A percentile compares a stretch with the other conserved stretches of the same genome.
These are phyloP conservation scores for Oreochromis aureus DNA, from an alignment of 2,113 vertebrate genomes.

Conservation along the genomic window DNA sequence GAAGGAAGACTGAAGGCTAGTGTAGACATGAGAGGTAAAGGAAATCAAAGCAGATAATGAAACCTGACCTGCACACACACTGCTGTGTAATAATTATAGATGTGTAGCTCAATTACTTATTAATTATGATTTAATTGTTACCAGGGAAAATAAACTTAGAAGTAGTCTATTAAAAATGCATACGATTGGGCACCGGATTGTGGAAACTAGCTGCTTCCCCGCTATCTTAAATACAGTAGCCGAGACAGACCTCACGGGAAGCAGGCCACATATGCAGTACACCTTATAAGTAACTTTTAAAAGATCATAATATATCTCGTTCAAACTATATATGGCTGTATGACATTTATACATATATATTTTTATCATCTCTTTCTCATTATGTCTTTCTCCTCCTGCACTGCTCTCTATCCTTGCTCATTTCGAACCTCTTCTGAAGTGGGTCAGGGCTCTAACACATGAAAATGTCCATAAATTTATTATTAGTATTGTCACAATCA, in stretches of 20 bases:
- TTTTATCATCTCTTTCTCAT: neutral
- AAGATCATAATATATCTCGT: neutral
- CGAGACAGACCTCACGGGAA: neutral
- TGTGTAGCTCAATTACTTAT: neutral
- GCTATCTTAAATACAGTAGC: neutral
- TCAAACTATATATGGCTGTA: neutral
- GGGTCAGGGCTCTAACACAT: neutral
- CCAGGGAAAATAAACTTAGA: neutral
- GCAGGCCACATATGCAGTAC: neutral
- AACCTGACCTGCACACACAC: neutral
- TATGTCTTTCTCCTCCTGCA: neutral
- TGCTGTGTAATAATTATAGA: neutral
- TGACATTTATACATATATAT: neutral
- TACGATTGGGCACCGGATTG: rapidly evolving
- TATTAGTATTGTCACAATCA: neutral
- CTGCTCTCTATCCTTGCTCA: neutral
- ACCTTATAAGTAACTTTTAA: neutral
- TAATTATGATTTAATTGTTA: neutral
- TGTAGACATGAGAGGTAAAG: neutral
- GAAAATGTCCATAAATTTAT: neutral
- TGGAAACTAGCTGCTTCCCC: neutral
- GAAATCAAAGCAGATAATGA: neutral
- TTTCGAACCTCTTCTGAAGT: neutral
- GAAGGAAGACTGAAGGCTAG: neutral
- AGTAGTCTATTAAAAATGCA: neutral